Conservation (phyloP, 2,888 invertebrate genomes). For the Drosophila gaucha region DNA sequence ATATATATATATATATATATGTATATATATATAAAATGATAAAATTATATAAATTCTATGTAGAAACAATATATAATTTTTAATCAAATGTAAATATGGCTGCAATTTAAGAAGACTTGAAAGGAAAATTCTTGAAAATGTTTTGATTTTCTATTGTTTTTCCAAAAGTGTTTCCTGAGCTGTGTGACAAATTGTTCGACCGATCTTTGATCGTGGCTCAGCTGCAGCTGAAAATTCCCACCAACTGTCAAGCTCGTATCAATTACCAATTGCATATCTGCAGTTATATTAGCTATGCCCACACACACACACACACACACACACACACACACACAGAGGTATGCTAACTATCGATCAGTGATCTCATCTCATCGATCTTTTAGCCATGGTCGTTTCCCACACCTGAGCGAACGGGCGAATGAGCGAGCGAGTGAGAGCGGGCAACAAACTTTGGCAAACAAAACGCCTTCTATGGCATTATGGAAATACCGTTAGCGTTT, state of each 20-base stretch:
- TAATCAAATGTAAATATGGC: neutral
- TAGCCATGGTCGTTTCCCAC: conserved; percentile 56
- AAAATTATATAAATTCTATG: too few relatives aligned
- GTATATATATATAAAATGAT: too few relatives aligned
- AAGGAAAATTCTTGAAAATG: neutral
- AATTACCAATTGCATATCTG: conserved; percentile 35
- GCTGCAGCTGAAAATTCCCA: conserved; percentile 20
- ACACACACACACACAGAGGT: neutral
- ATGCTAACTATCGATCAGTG: conserved; percentile 47
- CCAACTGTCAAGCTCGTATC: conserved; percentile 10
- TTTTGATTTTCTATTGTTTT: neutral
- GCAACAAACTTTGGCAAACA: conserved; percentile 56
- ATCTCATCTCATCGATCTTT: conserved; percentile 58
- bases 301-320: conserved; percentile 7
- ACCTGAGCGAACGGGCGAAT: conserved; percentile 10
- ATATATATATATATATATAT: too few relatives aligned
- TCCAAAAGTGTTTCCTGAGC: neutral
- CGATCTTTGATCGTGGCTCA: neutral
- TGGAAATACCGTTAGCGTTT: conserved; percentile 67
- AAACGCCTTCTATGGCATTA: conserved; percentile 62
- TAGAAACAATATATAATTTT: too few relatives aligned
- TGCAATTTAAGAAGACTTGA: neutral
- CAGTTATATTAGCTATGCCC: conserved; percentile 14
- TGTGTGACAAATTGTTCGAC: conserved; percentile 11
- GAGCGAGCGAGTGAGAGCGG: conserved; percentile 19